A percentile compares a stretch with the other conserved stretches of the same genome.
Conservation (phyloP, 2,888 invertebrate species). For the Malthinus seriepunctatus region DNA sequence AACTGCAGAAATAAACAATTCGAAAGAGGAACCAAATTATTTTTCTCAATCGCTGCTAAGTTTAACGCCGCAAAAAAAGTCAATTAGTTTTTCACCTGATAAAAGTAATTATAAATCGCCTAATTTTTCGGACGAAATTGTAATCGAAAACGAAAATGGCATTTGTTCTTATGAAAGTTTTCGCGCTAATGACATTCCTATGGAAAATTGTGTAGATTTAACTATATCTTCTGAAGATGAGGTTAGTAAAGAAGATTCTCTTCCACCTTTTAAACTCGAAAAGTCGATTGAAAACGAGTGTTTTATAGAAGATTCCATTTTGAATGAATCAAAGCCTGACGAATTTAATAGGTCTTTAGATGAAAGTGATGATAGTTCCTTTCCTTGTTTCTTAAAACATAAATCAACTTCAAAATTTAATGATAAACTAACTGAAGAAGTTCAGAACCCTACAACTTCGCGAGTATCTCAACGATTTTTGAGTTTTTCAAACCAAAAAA, state of each 20-base stretch:
- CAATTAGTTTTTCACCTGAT: not conserved
- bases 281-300: too few species aligned
- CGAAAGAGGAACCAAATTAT: not conserved
- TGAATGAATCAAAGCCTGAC: too few species aligned
- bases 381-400: too few species aligned
- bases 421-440: too few species aligned
- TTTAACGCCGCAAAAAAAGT: slow-evolving; percentile 6
- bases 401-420: too few species aligned
- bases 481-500: not conserved
- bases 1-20: not conserved
- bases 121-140: slow-evolving; percentile 6
- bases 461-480: not conserved
- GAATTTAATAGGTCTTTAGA: too few species aligned
- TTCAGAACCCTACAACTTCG: too few species aligned
- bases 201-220: slow-evolving; percentile 4
- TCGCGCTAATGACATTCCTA: slow-evolving; percentile 22
- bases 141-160: slow-evolving; percentile 33
- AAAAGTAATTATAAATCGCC: not conserved
- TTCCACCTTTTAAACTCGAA: too few species aligned
- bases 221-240: slow-evolving; percentile 12
- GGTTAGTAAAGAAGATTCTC: not conserved
- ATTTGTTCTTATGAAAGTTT: slow-evolving; percentile 43
- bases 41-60: not conserved
- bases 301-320: too few species aligned
- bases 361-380: too few species aligned